A percentile compares a stretch with the other conserved stretches of the same genome.
Conservation (phyloP, 2,888 invertebrate genomes). For the Oligia latruncula region DNA sequence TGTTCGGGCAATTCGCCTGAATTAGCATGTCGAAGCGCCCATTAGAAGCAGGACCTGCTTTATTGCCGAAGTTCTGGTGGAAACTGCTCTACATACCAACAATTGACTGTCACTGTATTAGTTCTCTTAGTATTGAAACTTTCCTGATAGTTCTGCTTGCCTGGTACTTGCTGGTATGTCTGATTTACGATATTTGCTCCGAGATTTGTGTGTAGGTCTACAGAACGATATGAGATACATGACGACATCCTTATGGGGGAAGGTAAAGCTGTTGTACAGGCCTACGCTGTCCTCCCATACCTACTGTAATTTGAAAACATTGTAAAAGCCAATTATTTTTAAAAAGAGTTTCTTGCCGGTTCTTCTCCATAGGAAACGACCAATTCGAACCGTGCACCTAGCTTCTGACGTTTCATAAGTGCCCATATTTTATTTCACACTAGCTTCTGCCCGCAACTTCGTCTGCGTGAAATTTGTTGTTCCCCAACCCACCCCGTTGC, state of each 20-base stretch:
- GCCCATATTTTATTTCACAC: no score
- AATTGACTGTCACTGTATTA: constrained; percentile 41
- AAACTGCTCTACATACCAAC: constrained; percentile 43
- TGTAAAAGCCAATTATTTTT: no score
- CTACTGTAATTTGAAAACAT: no score
- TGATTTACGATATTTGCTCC: not conserved
- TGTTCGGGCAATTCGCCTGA: constrained; percentile 29
- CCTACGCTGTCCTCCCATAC: no score
- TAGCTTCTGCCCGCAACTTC: no score
- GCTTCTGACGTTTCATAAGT: no score
- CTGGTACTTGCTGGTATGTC: constrained; percentile 37
- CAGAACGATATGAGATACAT: not conserved
- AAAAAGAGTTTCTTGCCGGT: no score
- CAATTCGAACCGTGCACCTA: no score
- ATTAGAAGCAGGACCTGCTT: constrained; percentile 36
- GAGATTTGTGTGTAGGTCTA: not conserved
- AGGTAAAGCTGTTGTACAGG: no score
- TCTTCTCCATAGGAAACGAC: no score
- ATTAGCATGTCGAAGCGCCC: constrained; percentile 37
- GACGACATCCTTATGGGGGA: not conserved
- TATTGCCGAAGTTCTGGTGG: constrained; percentile 60
- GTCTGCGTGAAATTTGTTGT: no score
- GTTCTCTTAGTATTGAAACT: constrained; percentile 41
- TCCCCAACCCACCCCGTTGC: no score
- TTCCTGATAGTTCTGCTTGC: constrained; percentile 36